Evolutionary conservation across 2,888 invertebrate species (phyloP), one percentile per base, ranked within the genome.

Genomic region (Nymphalis polychloros): DNA sequence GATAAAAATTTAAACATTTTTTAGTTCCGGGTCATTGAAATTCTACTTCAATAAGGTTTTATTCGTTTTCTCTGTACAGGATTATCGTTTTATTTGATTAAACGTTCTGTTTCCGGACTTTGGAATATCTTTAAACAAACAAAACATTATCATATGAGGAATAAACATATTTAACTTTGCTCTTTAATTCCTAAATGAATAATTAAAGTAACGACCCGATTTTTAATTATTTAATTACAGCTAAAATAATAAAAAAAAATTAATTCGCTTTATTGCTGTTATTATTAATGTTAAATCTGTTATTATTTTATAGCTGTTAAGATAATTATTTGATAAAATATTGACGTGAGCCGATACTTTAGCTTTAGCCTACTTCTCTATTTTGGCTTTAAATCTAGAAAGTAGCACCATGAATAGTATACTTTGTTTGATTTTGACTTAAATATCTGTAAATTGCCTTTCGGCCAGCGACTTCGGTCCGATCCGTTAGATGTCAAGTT

Each of bases 11-110:
- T 31, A 52, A 41, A 46, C 23, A 41, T 27, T 27, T 52, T 63
- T 52, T 64, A 63, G 52, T 68, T 64, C 59, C 52, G 65, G 27
- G 49, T 65, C 59, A 65, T 50, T 59, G 59, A 19, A 65, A 59
- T 59, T 59, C 50, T 47, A 52, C 10, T 59, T 64, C 20, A 50
- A 59, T 64, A 31, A 64, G n/a, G 27, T 59, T 65, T 65, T 31
- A 31, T 53, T 17, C 20, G 55, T 55, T 35, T 55, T 8, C 27
- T 35, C 17, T 31, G n/a, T n/a, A 31, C 31, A n/a, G 55, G 55
- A 55, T 55, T 55, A 55, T 55, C 55, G n/a, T 35, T 55, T 8
- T 17, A 55, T 27, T 19, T n/a, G 7, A 49, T n/a, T 19, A 19
- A 19, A 7, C 19, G 19, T 41, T 4, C 3, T 52, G 27, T 20